These are phyloP conservation scores for Oophaga pumilio DNA, from an alignment of 2,113 vertebrate species.

Conservation along the genomic window DNA sequence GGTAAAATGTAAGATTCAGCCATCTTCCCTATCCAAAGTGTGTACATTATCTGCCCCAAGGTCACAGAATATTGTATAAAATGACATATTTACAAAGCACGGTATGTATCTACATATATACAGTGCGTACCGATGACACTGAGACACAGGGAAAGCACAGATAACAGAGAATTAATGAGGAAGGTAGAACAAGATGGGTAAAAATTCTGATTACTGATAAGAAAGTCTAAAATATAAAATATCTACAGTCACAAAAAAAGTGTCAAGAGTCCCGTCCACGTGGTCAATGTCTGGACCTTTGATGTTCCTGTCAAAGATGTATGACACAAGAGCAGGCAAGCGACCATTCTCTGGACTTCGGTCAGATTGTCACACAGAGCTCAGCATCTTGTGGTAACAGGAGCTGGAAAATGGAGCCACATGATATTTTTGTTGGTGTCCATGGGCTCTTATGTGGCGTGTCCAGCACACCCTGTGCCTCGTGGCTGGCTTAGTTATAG, in stretches of 20 bases:
- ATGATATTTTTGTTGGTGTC: not conserved
- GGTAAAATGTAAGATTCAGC: not conserved
- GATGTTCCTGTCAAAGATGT: not conserved
- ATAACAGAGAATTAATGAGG: constrained; percentile 12
- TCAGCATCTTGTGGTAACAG: constrained; percentile 27
- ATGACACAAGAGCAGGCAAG: not conserved
- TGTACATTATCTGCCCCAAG: not conserved
- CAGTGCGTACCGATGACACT: constrained; percentile 41
- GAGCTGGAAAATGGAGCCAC: constrained; percentile 41
- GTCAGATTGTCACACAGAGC: constrained; percentile 32
- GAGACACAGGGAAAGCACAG: not conserved
- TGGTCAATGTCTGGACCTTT: constrained; percentile 17
- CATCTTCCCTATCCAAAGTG: not conserved
- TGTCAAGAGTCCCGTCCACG: constrained; percentile 12
- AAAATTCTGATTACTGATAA: constrained; percentile 19
- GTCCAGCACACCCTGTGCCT: constrained; percentile 41
- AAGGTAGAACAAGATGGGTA: constrained; percentile 23
- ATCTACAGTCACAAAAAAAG: constrained; percentile 35
- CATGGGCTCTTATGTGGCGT: constrained; percentile 7
- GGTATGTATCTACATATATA: constrained; percentile 55
- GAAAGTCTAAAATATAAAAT: constrained; percentile 40
- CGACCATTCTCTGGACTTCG: constrained; percentile 30
- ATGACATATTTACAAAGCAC: constrained; percentile 51
- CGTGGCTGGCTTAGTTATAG: constrained; percentile 40
- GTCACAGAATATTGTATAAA: constrained; percentile 22